Evolutionary conservation across 2,888 invertebrate genomes (phyloP).

Genomic region (Ophion ventricosus): DNA sequence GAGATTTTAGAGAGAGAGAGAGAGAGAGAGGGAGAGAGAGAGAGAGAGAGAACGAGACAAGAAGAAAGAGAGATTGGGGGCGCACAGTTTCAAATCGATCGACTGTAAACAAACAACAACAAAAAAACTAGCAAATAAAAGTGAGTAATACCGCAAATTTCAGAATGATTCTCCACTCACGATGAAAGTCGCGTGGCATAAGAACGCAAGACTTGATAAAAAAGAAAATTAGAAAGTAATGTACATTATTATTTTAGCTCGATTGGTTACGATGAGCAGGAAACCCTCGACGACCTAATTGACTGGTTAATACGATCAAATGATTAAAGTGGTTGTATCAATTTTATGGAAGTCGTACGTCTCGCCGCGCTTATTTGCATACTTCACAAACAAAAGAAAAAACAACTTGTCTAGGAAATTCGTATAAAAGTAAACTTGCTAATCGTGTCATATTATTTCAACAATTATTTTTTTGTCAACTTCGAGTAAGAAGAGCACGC

Average conservation of each 20-base stretch:
- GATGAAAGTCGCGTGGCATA: conserved; percentile 44
- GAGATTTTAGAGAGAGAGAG: background rate
- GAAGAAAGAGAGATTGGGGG: background rate
- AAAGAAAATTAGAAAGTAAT: conserved; percentile 9
- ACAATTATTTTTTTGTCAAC: conserved; percentile 20
- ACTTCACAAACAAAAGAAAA: conserved; percentile 25
- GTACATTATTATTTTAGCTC: conserved; percentile 8
- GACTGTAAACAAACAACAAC: conserved; percentile 39
- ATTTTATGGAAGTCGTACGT: conserved; percentile 46
- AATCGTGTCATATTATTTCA: conserved; percentile 26
- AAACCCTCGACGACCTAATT: conserved; percentile 57
- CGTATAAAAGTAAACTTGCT: background rate
- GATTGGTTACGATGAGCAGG: conserved; percentile 12
- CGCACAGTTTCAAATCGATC: conserved; percentile 44
- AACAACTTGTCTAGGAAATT: conserved; percentile 27
- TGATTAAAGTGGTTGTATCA: conserved; percentile 43
- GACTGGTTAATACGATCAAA: conserved; percentile 52
- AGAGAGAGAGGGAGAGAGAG: conserved; percentile 2
- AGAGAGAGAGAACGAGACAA: background rate
- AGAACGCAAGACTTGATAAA: conserved; percentile 36
- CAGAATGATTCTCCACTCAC: conserved; percentile 46
- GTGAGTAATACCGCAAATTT: conserved; percentile 50
- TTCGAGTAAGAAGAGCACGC: conserved; percentile 27
- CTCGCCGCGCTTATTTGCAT: conserved; percentile 41
- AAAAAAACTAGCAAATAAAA: background rate